A percentile compares a stretch with the other conserved stretches of the same genome.
These are phyloP conservation scores for Octodon degus DNA, from an alignment of 2,113 vertebrate species.

Conservation along the genomic window DNA sequence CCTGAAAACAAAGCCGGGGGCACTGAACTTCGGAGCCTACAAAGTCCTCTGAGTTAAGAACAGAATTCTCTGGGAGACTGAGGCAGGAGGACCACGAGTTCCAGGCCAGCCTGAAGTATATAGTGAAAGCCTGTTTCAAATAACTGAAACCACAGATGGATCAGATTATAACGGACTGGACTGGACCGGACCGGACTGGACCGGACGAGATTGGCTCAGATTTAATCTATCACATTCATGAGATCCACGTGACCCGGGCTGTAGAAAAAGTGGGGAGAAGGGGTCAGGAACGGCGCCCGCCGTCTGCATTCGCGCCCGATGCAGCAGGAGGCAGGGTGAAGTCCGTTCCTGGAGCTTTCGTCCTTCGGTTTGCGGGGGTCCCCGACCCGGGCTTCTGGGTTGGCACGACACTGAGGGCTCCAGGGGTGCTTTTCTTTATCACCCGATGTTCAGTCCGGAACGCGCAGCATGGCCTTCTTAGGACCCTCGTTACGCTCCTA, in stretches of 20 bases:
- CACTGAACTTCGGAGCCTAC: background rate
- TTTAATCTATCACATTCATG: no score
- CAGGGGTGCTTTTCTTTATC: background rate
- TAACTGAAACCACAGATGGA: background rate
- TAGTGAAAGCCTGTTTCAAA: background rate
- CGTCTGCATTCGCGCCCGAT: no score
- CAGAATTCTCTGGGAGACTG: background rate
- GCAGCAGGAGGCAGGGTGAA: background rate
- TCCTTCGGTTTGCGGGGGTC: background rate
- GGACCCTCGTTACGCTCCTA: background rate
- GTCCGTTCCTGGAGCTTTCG: background rate
- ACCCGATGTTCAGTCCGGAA: background rate
- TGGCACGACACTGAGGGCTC: background rate
- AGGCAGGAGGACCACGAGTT: background rate
- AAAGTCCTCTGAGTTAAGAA: background rate
- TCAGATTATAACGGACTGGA: background rate
- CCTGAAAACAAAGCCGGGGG: background rate
- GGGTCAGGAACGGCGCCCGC: background rate
- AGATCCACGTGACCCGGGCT: background rate
- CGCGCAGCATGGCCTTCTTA: background rate
- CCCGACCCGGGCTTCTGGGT: background rate
- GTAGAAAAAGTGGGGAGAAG: background rate
- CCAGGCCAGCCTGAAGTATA: background rate
- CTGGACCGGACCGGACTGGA: background rate
- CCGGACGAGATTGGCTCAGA: background rate